phyloP scores from a whole-genome alignment of 2,113 vertebrate genomes.

The Catharus fuscescens region DNA sequence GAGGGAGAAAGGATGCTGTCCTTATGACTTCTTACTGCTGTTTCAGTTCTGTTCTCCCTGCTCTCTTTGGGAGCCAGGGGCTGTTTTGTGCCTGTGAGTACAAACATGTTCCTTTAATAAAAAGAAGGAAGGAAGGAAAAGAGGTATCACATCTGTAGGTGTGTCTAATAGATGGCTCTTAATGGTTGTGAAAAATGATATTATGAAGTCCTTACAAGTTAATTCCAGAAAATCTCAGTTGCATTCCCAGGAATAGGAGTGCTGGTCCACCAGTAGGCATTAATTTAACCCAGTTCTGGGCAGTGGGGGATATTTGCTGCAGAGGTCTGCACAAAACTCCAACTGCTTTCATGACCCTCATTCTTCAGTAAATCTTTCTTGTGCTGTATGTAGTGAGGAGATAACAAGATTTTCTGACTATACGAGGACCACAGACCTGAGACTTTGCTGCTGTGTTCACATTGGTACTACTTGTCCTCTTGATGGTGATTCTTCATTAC shows the following conservation, averaged over 20 bases:
- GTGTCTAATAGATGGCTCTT: not conserved
- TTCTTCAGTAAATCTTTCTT: not conserved
- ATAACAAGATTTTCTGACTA: fast-evolving
- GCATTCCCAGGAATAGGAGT: not conserved
- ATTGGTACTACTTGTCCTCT: not conserved
- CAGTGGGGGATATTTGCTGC: not conserved
- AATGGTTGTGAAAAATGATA: not conserved
- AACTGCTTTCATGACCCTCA: not conserved
- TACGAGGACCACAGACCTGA: fast-evolving
- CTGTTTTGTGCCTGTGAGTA: not conserved
- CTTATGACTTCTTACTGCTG: not conserved
- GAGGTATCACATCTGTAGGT: not conserved
- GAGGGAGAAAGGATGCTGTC: not conserved
- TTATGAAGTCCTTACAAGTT: not conserved
- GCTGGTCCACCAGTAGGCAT: not conserved
- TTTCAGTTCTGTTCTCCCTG: not conserved
- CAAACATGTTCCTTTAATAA: not conserved
- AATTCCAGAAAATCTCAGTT: not conserved
- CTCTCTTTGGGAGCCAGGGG: not conserved
- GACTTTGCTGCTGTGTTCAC: not conserved
- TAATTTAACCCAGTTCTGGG: not conserved
- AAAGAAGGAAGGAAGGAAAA: not conserved
- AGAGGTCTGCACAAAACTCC: not conserved
- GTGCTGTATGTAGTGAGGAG: not conserved
- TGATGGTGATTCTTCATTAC: not conserved